phyloP scores from a whole-genome alignment of 2,113 vertebrate species.

The Addax nasomaculatus region DNA sequence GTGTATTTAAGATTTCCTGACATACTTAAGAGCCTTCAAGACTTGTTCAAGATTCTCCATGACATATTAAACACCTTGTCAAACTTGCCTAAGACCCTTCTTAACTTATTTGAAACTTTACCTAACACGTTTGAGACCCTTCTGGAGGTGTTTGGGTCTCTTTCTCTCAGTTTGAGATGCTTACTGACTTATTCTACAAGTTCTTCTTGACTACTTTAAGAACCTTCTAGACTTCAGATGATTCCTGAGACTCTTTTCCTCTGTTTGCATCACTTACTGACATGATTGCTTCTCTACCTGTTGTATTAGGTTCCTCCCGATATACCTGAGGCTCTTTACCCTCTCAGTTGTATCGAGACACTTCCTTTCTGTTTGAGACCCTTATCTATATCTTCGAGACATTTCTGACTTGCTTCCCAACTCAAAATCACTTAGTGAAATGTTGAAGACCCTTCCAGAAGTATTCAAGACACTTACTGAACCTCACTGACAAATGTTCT shows the following conservation, averaged over 20 bases:
- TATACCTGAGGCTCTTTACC: conserved; percentile 3
- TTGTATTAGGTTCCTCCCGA: neutral
- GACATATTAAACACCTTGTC: neutral
- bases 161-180: neutral
- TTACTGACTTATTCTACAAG: neutral
- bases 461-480: neutral
- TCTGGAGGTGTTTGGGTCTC: neutral
- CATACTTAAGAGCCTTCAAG: neutral
- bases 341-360: neutral
- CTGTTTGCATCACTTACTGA: neutral
- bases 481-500: neutral
- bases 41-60: neutral
- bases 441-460: neutral
- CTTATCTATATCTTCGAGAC: neutral
- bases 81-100: neutral
- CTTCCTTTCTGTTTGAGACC: neutral
- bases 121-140: neutral
- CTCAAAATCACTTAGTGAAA: neutral
- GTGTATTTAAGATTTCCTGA: neutral
- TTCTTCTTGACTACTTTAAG: neutral
- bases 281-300: neutral
- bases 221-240: neutral
- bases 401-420: neutral
- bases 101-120: neutral
- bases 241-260: neutral